Percentiles rank a stretch among this genome's conserved stretches.
Conservation (phyloP, 2,888 invertebrate genomes). For the Nesidiocoris tenuis region DNA sequence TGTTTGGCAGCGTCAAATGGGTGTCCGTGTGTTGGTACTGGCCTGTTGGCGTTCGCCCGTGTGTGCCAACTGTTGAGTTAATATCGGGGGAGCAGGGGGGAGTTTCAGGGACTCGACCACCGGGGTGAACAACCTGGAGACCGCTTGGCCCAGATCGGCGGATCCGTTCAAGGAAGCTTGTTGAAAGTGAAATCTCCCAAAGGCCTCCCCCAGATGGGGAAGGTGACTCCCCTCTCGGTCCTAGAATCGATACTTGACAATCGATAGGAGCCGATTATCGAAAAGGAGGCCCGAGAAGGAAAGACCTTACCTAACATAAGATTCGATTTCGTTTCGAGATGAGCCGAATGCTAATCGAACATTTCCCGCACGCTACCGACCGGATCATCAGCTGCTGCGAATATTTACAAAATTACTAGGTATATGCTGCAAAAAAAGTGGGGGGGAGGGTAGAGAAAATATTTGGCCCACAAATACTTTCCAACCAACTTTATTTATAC, state of each 20-base stretch:
- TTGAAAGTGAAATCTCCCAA: constrained; percentile 38
- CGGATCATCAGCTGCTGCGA: too few relatives aligned
- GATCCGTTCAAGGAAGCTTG: constrained; percentile 37
- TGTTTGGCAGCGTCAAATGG: too few relatives aligned
- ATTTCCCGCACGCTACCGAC: too few relatives aligned
- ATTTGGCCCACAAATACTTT: too few relatives aligned
- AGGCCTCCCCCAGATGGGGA: not conserved
- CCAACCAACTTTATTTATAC: too few relatives aligned
- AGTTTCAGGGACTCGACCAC: not conserved
- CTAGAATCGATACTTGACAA: not conserved
- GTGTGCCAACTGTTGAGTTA: too few relatives aligned
- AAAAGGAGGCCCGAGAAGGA: not conserved
- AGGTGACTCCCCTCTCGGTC: not conserved
- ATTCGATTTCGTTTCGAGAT: constrained; percentile 20
- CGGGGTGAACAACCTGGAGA: constrained; percentile 36
- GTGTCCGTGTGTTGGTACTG: too few relatives aligned
- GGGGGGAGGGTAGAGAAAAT: too few relatives aligned
- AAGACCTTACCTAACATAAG: constrained; percentile 24
- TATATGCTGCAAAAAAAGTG: too few relatives aligned
- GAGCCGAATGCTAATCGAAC: too few relatives aligned
- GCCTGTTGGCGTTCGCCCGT: not conserved
- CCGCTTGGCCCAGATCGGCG: constrained; percentile 40
- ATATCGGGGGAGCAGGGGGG: not conserved
- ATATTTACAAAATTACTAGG: too few relatives aligned
- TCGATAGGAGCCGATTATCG: not conserved